phyloP scores from a whole-genome alignment of 2,797 vertebrate species.

The Miichthys miiuy region DNA sequence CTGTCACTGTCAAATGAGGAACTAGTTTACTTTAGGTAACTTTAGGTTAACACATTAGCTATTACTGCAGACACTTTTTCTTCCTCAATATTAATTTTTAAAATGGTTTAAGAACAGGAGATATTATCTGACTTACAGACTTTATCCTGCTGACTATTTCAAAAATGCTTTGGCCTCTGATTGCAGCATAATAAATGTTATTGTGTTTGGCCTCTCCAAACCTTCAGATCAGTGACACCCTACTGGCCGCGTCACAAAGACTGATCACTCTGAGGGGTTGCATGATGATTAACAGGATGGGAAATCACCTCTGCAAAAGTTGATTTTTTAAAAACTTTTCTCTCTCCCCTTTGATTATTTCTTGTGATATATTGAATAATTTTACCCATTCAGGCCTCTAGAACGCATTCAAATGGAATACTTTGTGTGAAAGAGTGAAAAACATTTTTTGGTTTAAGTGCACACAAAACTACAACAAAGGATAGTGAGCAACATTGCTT shows the following conservation, averaged over 20 bases:
- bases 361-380: not conserved
- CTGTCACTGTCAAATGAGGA: constrained; percentile 49
- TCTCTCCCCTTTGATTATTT: not conserved
- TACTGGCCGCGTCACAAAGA: not conserved
- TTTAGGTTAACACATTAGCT: not conserved
- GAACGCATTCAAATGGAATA: not conserved
- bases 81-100: not conserved
- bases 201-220: not conserved
- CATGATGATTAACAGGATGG: not conserved
- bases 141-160: not conserved
- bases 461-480: not conserved
- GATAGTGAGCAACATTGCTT: not conserved
- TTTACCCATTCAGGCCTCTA: not conserved
- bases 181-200: not conserved
- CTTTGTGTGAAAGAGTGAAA: not conserved
- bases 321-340: not conserved
- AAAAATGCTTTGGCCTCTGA: not conserved
- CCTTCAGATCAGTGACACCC: not conserved
- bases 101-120: not conserved
- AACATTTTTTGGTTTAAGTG: not conserved
- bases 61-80: not conserved
- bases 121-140: not conserved
- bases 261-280: not conserved
- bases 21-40: too few relatives aligned
- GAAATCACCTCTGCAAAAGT: not conserved